phyloP scores from a whole-genome alignment of 2,888 invertebrate species.

The Ichneumoninae sp. region DNA sequence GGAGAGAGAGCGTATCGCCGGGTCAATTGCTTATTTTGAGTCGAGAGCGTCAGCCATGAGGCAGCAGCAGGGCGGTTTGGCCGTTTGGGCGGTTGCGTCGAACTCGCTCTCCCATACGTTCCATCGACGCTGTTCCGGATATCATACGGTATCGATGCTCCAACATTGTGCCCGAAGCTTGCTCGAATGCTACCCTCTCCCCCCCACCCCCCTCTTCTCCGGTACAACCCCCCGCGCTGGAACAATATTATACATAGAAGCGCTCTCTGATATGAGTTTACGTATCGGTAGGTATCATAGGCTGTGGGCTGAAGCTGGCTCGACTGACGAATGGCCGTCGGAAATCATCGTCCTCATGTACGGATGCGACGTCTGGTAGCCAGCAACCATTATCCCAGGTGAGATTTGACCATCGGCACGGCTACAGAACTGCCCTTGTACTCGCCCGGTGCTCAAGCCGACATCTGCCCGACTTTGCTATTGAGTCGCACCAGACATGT shows the following conservation, averaged over 20 bases:
- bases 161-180: slow-evolving; percentile 39
- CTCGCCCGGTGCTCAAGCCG: no score
- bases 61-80: slow-evolving; percentile 35
- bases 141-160: slow-evolving; percentile 50
- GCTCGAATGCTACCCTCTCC: slow-evolving; percentile 32
- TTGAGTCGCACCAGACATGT: no score
- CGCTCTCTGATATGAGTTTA: slow-evolving; percentile 39
- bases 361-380: neutral
- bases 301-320: slow-evolving; percentile 8
- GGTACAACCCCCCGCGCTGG: neutral
- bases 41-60: slow-evolving; percentile 68
- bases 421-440: no score
- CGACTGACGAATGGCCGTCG: slow-evolving; percentile 25
- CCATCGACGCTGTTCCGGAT: slow-evolving; percentile 48
- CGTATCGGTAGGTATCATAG: slow-evolving; percentile 21
- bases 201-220: neutral
- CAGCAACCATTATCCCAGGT: neutral
- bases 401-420: no score
- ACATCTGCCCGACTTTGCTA: no score
- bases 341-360: slow-evolving; percentile 31
- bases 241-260: slow-evolving; percentile 52
- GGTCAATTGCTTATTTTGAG: slow-evolving; percentile 83
- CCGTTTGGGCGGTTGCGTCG: slow-evolving; percentile 43
- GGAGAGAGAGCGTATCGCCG: slow-evolving; percentile 69
- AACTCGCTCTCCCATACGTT: slow-evolving; percentile 49